phyloP scores from a whole-genome alignment of 2,797 vertebrate species.

The Tokudaia muenninki region DNA sequence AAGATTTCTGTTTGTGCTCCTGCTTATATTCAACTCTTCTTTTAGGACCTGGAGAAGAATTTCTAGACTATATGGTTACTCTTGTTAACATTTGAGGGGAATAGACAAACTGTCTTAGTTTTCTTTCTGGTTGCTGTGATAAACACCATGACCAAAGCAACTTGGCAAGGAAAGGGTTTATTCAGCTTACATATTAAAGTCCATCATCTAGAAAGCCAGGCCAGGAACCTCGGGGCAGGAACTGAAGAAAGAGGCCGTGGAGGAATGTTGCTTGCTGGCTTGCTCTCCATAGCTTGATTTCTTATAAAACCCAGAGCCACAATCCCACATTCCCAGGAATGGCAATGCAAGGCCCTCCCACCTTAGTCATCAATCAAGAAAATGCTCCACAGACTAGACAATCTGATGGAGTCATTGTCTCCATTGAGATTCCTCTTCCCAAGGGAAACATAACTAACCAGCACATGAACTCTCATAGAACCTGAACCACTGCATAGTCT shows the following conservation, averaged over 20 bases:
- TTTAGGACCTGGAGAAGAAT: background rate
- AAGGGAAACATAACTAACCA: background rate
- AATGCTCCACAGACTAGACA: background rate
- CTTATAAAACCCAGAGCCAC: background rate
- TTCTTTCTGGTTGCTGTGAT: background rate
- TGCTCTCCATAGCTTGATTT: background rate
- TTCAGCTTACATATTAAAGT: background rate
- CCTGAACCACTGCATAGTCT: background rate
- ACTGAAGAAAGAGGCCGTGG: background rate
- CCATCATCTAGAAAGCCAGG: background rate
- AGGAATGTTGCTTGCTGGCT: background rate
- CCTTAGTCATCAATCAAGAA: background rate
- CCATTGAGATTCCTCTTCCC: background rate
- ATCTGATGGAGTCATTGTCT: too few relatives aligned
- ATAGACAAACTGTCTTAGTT: background rate
- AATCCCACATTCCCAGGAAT: background rate
- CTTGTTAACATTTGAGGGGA: background rate
- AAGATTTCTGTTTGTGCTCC: background rate
- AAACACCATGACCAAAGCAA: background rate
- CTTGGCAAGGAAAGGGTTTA: background rate
- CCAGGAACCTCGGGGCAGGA: background rate
- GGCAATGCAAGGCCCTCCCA: background rate
- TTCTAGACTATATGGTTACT: background rate
- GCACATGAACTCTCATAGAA: background rate
- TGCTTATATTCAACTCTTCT: background rate